Percentiles rank a stretch among this genome's conserved stretches.
Conservation (phyloP, 2,113 vertebrate genomes). For the Microcebus ravelobensis region DNA sequence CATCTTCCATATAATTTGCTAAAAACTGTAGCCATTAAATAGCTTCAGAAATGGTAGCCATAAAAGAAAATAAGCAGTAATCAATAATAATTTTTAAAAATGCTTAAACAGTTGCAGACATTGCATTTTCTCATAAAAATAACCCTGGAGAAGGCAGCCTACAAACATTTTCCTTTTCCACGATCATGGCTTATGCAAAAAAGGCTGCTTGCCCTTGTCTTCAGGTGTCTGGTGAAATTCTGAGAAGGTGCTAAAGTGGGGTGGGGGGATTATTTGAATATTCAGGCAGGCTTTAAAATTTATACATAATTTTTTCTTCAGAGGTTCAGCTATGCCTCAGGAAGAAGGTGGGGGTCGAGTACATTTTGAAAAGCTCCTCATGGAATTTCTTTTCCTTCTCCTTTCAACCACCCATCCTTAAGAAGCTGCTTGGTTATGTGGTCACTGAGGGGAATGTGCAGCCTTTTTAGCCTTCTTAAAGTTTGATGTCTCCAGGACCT, state of each 20-base stretch:
- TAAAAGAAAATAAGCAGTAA: not conserved
- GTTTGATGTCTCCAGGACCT: not conserved
- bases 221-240: not conserved
- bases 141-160: not conserved
- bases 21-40: not conserved
- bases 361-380: not conserved
- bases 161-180: not conserved
- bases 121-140: not conserved
- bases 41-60: not conserved
- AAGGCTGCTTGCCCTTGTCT: not conserved
- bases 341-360: not conserved
- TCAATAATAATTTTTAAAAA: not conserved
- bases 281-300: not conserved
- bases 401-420: fast-evolving
- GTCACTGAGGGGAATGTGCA: not conserved
- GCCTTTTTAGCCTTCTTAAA: not conserved
- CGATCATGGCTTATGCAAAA: not conserved
- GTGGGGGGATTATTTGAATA: not conserved
- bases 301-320: not conserved
- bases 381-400: not conserved
- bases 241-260: not conserved
- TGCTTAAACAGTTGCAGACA: not conserved
- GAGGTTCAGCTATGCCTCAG: not conserved
- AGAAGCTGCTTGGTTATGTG: not conserved
- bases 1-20: not conserved